A percentile compares a stretch with the other conserved stretches of the same genome.
These are phyloP conservation scores for Raja brachyura DNA, from an alignment of 2,113 vertebrate species.

Conservation along the genomic window DNA sequence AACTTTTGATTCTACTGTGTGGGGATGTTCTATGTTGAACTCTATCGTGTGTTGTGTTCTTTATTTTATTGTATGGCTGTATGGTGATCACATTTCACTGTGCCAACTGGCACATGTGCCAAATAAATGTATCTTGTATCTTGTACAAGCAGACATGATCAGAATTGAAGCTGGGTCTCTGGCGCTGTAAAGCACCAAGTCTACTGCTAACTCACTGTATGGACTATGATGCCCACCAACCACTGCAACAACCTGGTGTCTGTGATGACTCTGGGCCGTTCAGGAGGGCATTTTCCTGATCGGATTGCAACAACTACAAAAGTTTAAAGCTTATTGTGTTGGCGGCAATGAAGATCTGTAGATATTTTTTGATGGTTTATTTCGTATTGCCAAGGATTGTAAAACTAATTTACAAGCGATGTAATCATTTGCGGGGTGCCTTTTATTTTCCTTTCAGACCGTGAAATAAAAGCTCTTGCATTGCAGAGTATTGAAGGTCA, in stretches of 20 bases:
- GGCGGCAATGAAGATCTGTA: neutral
- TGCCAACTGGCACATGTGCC: too few species aligned
- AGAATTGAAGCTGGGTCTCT: too few species aligned
- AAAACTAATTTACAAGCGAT: neutral
- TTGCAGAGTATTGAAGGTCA: neutral
- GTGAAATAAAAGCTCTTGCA: neutral
- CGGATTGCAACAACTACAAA: neutral
- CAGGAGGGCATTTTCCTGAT: neutral
- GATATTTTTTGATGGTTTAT: neutral
- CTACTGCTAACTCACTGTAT: neutral
- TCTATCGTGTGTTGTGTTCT: too few species aligned
- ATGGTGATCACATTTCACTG: too few species aligned
- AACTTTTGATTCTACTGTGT: too few species aligned
- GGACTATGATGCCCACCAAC: neutral
- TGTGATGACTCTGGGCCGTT: neutral
- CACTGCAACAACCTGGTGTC: neutral
- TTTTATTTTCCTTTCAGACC: neutral
- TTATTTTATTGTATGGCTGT: too few species aligned
- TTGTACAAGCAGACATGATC: too few species aligned
- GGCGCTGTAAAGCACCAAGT: too few species aligned
- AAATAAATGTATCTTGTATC: too few species aligned
- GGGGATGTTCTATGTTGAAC: too few species aligned
- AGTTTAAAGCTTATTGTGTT: neutral
- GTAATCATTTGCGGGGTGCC: neutral
- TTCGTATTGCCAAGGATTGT: neutral